These are phyloP conservation scores for Strigamia maritima DNA, from an alignment of 2,888 invertebrate genomes.

Conservation along the genomic window DNA sequence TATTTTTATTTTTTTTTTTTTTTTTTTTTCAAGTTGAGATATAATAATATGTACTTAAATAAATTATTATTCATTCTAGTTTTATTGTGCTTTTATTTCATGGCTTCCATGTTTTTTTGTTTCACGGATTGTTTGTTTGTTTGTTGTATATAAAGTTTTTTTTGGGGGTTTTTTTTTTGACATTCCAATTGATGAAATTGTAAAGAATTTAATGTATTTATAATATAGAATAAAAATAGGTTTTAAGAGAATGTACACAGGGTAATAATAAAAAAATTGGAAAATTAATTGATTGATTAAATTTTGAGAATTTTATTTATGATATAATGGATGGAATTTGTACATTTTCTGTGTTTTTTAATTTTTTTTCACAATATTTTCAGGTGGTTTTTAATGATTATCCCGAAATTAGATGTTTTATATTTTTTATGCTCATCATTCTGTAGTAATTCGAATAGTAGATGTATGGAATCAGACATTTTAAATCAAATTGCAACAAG, in stretches of 20 bases:
- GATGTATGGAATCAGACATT: neutral
- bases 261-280: too few species aligned
- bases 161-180: neutral
- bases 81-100: neutral
- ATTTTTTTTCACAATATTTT: neutral
- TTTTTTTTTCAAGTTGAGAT: too few species aligned
- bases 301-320: neutral
- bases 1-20: too few species aligned
- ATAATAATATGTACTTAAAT: conserved; percentile 21
- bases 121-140: neutral
- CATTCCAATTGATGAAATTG: conserved; percentile 1
- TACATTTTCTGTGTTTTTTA: neutral
- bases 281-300: too few species aligned
- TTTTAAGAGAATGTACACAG: too few species aligned
- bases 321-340: neutral
- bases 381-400: neutral
- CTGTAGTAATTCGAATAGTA: neutral
- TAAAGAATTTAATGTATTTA: neutral
- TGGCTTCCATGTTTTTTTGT: neutral
- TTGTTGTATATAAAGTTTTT: neutral
- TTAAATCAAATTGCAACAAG: neutral
- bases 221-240: too few species aligned
- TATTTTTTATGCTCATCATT: neutral
- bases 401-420: too few species aligned
- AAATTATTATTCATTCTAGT: neutral